A percentile compares a stretch with the other conserved stretches of the same genome.
Evolutionary conservation across 64 coral and sea anemone species (phyloP).

Genomic region (Stichodactyla helianthus): DNA sequence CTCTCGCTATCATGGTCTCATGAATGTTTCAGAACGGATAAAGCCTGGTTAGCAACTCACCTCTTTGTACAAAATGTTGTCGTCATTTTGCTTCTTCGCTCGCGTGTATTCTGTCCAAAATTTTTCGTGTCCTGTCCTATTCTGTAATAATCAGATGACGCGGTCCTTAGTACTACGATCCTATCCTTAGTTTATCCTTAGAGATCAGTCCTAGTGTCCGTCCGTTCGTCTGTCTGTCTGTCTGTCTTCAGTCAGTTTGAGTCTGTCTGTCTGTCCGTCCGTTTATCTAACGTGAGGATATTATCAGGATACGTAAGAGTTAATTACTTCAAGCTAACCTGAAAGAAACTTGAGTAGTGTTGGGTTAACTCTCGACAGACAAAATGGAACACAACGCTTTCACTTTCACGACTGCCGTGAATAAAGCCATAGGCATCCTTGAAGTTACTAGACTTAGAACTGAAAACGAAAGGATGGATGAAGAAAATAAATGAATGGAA

Average conservation of each 20-base stretch:
- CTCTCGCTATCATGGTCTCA: background rate
- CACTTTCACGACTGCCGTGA: conserved; percentile 75
- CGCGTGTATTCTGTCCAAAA: conserved; percentile 64
- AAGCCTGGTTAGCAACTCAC: conserved; percentile 25
- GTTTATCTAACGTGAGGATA: background rate
- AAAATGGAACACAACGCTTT: conserved; percentile 83
- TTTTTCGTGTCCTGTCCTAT: conserved; percentile 63
- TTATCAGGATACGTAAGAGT: background rate
- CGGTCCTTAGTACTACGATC: background rate
- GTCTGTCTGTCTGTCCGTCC: too few relatives aligned
- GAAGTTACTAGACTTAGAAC: conserved; percentile 60
- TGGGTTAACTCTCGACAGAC: conserved; percentile 77
- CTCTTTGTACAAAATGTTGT: conserved; percentile 73
- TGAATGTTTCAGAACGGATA: background rate
- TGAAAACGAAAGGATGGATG: conserved; percentile 19
- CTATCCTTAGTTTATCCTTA: too few relatives aligned
- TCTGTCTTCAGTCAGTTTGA: too few relatives aligned
- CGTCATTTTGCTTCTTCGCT: conserved; percentile 35
- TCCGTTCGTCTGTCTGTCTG: too few relatives aligned
- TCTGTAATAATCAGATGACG: conserved; percentile 31
- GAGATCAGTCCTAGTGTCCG: too few relatives aligned
- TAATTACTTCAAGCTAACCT: conserved; percentile 25
- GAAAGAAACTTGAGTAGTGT: conserved; percentile 78
- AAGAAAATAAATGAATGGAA: background rate
- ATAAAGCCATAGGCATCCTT: conserved; percentile 86